Base-by-base conservation (phyloP, 2,797 vertebrate species). In the Gadopsis marmoratus region DNA sequence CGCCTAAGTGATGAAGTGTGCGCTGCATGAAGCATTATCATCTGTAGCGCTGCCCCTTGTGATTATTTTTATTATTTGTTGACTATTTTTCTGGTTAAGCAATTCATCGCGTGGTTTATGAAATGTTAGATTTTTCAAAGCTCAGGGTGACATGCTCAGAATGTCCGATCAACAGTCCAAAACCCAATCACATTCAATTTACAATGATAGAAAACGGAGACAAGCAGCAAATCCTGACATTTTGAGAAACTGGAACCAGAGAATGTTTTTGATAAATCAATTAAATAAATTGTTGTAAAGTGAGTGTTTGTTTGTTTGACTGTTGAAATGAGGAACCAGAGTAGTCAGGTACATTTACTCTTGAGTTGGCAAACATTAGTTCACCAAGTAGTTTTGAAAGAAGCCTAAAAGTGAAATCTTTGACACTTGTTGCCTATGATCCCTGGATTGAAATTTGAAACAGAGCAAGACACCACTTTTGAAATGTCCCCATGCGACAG, bases 361-460 rank as follows among this genome's bases (percentile, higher is more conserved):
- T 53, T 5, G 12, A 48, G 17, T 35, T 67, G n/a, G 8, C 48
- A 23, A 48, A 74, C 17, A 0, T 26, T 58, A 7, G 39, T 37
- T 29, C 29, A 35, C 10, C 14, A 50, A 41, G 23, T 43, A 11
- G 7, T 69, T 80, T 60, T 59, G 55, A 23, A 76, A 50, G 16
- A 12, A 21, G 21, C 4, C 1, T 29, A 41, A 39, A 35, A 21
- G 19, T 75, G 16, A 9, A 0, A 31, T 63, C 23, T 35, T 33
- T 8, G 8, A 54, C 16, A 21, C 45, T 47, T 47, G 29, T 48
- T 37, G 39, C 12, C 4, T 1, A 11, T 50, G 4, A 43, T 62
- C 3, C 7, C 11, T 60, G 26, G 26, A 45, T n/a, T 35, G 4
- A 48, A 43, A 72, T 53, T 45, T 53, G 6, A 71, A 55, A 55